These are phyloP conservation scores for Contarinia nasturtii DNA, from an alignment of 1,140 invertebrate species.

Conservation along the genomic window DNA sequence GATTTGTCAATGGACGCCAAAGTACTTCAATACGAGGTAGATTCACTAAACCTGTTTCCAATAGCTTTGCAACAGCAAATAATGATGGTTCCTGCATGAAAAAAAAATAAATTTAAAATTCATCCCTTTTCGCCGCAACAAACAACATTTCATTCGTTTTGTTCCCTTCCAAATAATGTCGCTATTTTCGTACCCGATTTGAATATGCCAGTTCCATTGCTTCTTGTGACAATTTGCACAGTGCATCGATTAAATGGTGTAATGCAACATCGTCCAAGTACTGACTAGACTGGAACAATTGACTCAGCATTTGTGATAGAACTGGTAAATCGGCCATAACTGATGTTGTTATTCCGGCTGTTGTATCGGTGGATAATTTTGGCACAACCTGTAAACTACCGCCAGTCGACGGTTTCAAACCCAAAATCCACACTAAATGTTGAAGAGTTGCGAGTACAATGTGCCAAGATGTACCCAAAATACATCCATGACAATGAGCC, in stretches of 20 bases:
- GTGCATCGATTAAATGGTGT: slow-evolving; percentile 89
- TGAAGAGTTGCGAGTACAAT: slow-evolving; percentile 87
- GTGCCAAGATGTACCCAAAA: slow-evolving; percentile 86
- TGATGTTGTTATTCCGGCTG: slow-evolving; percentile 87
- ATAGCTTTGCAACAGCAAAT: slow-evolving; percentile 90
- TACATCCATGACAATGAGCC: slow-evolving; percentile 81
- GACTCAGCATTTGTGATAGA: slow-evolving; percentile 77
- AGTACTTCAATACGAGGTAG: slow-evolving; percentile 82
- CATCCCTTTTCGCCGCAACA: too few species aligned
- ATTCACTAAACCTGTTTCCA: slow-evolving; percentile 93
- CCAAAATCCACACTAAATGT: slow-evolving; percentile 96
- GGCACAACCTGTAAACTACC: slow-evolving; percentile 63
- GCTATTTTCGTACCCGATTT: slow-evolving; percentile 36
- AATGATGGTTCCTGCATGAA: slow-evolving; percentile 72
- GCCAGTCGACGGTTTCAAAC: slow-evolving; percentile 80
- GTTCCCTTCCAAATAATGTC: neutral
- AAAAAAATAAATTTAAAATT: slow-evolving; percentile 25
- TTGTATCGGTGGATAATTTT: slow-evolving; percentile 50
- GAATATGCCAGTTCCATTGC: slow-evolving; percentile 94
- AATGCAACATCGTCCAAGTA: slow-evolving; percentile 86
- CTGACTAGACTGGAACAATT: slow-evolving; percentile 87
- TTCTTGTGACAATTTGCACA: slow-evolving; percentile 90
- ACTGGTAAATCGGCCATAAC: slow-evolving; percentile 92
- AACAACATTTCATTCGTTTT: too few species aligned
- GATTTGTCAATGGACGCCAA: slow-evolving; percentile 92